phyloP scores from a whole-genome alignment of 2,888 invertebrate genomes.

The Melipona beecheii region DNA sequence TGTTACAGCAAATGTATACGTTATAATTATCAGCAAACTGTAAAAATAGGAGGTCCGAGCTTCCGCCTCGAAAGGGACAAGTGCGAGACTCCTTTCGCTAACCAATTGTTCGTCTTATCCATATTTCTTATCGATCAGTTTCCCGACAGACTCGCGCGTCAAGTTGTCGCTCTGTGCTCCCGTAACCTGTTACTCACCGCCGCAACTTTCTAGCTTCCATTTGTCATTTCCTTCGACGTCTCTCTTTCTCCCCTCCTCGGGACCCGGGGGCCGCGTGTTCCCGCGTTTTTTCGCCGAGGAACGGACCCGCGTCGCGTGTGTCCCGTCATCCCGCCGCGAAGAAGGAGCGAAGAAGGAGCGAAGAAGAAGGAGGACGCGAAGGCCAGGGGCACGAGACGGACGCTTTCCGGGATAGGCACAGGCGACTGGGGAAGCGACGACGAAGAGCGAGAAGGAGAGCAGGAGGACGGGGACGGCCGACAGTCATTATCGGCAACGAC shows the following conservation, averaged over 20 bases:
- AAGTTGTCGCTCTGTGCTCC: neutral
- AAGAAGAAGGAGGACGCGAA: neutral
- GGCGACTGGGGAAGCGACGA: neutral
- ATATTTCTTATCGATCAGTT: too few relatives aligned
- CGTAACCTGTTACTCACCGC: slow-evolving; percentile 24
- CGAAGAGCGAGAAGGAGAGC: neutral
- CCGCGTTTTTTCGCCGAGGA: slow-evolving; percentile 12
- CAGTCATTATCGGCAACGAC: slow-evolving; percentile 55
- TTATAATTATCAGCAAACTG: too few relatives aligned
- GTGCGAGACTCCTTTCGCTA: too few relatives aligned
- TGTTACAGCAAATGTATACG: too few relatives aligned
- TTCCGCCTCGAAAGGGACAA: too few relatives aligned
- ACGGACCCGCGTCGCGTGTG: slow-evolving; percentile 13
- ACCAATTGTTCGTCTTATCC: too few relatives aligned
- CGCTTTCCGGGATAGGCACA: neutral
- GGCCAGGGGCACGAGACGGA: neutral
- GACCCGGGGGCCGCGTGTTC: neutral
- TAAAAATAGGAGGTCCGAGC: too few relatives aligned
- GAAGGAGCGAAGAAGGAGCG: neutral
- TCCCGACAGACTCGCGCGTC: too few relatives aligned
- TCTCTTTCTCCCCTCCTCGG: neutral
- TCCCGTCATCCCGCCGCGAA: neutral
- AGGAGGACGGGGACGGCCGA: neutral
- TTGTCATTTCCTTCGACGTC: slow-evolving; percentile 20
- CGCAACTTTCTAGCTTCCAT: slow-evolving; percentile 40